phyloP scores from a whole-genome alignment of 2,797 vertebrate species.

The Diplodus puntazzo region DNA sequence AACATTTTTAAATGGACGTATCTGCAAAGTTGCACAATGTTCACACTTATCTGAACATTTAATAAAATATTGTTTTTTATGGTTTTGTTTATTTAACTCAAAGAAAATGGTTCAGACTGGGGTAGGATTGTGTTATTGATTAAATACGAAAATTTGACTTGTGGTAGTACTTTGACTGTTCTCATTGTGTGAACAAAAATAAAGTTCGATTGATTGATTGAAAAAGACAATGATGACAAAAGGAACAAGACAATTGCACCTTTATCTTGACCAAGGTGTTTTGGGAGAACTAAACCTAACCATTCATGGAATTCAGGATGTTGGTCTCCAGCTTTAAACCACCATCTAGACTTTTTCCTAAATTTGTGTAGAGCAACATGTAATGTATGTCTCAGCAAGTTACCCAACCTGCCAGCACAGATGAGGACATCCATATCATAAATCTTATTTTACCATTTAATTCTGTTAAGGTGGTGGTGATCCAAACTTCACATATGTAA shows the following conservation, averaged over 20 bases:
- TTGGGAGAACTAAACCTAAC: not conserved
- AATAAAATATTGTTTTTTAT: not conserved
- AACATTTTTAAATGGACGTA: not conserved
- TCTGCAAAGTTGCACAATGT: not conserved
- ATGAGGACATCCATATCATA: not conserved
- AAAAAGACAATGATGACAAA: not conserved
- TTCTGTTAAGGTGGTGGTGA: not conserved
- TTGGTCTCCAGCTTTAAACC: not conserved
- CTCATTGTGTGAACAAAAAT: too few species aligned
- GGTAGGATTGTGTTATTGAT: too few species aligned
- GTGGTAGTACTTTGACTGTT: constrained; percentile 2
- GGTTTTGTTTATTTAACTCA: too few species aligned
- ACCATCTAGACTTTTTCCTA: not conserved
- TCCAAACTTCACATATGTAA: not conserved
- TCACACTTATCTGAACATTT: not conserved
- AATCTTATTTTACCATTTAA: not conserved
- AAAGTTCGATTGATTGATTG: too few species aligned
- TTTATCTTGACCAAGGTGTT: not conserved
- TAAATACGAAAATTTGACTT: not conserved
- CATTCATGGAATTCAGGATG: constrained; percentile 1
- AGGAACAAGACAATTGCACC: not conserved
- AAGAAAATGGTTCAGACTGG: too few species aligned
- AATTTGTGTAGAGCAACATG: too few species aligned
- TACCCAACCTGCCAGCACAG: not conserved
- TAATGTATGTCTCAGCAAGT: not conserved